Base-by-base conservation (phyloP, 2,888 invertebrate genomes). In the Macrophya annulata region DNA sequence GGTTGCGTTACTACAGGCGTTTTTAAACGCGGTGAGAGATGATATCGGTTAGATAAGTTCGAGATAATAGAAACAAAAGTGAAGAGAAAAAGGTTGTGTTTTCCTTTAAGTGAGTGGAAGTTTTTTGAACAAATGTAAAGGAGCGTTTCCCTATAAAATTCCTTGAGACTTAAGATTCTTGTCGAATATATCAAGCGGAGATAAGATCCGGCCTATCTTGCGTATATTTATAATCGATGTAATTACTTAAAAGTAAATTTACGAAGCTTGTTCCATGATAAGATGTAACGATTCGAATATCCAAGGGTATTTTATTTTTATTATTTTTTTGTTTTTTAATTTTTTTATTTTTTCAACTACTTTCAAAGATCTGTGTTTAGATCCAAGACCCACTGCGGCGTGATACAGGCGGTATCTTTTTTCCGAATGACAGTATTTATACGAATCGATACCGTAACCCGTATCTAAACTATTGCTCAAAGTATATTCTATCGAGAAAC, bases 1-100 rank as follows among this genome's bases (percentile, higher is more conserved):
- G 91, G 92, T 91, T 92, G 92, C 91, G 79, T 88, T 59, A 3
- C 81, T 84, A 72, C 87, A 90, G 90, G 92, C 88, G 90, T 25
- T 15, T 40, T 65, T 51, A 48, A 48, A 51, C 43, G 12, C 25
- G 4, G 12, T 12, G 74, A 15, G 74, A 15, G 12, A 68, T 17
- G 2, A 25, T 55, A 17, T 55, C 15, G 1, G 5, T 55, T 5
- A 55, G 6, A 37, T 5, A 8, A 68, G 10, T 25, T 37, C 6
- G 25, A 37, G 25, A 37, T 15, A 37, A 4, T 17, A 15, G 68
- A 37, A 31, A 37, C 4, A 10, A n/a, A 2, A 21, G n/a, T 1
- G 6, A 59, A 4, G 6, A 8, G 0, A 8, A 59, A 21, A 21
- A 62, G 0, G 21, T 31, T 31, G n/a, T n/a, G n/a, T n/a, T 3